phyloP scores from a whole-genome alignment of 2,888 invertebrate genomes.

The Erpobdella octoculata region DNA sequence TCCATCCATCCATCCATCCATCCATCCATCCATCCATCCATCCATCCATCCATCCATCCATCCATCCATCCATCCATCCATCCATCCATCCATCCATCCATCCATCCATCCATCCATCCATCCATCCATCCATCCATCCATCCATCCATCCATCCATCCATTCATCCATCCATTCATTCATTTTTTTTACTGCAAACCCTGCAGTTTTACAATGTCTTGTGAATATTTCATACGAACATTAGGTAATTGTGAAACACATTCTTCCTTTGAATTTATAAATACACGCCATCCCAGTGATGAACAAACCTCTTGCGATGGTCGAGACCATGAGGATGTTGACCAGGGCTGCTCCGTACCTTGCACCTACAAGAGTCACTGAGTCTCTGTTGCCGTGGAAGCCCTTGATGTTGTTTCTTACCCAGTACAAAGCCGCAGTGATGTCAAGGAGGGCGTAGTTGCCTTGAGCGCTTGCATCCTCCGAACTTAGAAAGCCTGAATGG shows the following conservation, averaged over 20 bases:
- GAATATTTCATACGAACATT: not conserved
- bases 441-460: conserved; percentile 93
- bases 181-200: too few species aligned
- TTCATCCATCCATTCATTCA: not conserved
- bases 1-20: not conserved
- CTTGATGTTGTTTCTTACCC: conserved; percentile 13
- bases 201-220: too few species aligned
- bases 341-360: conserved; percentile 91
- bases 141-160: conserved; percentile 11
- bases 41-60: not conserved
- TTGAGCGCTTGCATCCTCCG: conserved; percentile 47
- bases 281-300: not conserved
- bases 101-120: conserved; percentile 15
- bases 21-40: not conserved
- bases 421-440: conserved; percentile 57
- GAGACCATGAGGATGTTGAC: conserved; percentile 95
- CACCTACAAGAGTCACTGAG: conserved; percentile 73
- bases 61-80: conserved; percentile 16
- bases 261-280: not conserved
- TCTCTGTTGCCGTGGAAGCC: conserved; percentile 83
- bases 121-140: conserved; percentile 15
- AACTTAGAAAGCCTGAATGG: conserved; percentile 53
- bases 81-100: conserved; percentile 14
- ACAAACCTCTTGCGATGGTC: conserved; percentile 73
- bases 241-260: not conserved